Evolutionary conservation across 2,888 invertebrate genomes (phyloP).

Genomic region (Crematogaster levior): DNA sequence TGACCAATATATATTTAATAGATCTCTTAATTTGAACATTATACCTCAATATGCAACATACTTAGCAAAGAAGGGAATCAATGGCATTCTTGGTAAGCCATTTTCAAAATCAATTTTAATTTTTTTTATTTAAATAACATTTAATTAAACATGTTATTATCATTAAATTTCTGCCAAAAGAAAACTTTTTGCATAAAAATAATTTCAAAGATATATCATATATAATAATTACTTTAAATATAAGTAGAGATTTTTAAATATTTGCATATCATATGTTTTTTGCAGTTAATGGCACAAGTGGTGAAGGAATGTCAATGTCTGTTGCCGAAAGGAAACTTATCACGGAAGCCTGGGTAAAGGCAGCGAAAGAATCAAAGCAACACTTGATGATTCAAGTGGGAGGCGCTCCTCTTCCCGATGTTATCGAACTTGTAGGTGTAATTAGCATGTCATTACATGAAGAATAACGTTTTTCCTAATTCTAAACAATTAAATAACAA

Average conservation of each 20-base stretch:
- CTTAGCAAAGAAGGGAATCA: slow-evolving; percentile 88
- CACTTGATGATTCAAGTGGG: slow-evolving; percentile 92
- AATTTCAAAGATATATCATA: background rate
- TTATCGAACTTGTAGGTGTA: slow-evolving; percentile 88
- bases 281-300: slow-evolving; percentile 92
- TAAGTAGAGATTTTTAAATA: background rate
- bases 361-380: slow-evolving; percentile 87
- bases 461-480: background rate
- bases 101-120: background rate
- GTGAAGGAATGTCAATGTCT: slow-evolving; percentile 91
- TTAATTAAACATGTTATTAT: background rate
- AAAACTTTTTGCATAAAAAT: background rate
- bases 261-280: background rate
- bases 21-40: slow-evolving; percentile 80
- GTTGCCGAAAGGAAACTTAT: slow-evolving; percentile 89
- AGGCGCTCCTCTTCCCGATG: slow-evolving; percentile 90
- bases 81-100: slow-evolving; percentile 89
- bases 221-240: background rate
- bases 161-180: background rate
- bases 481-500: background rate
- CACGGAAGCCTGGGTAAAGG: slow-evolving; percentile 89
- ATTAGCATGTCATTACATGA: background rate
- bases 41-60: slow-evolving; percentile 90
- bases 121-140: background rate
- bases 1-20: slow-evolving; percentile 24